A percentile compares a stretch with the other conserved stretches of the same genome.
These are phyloP conservation scores for Oxygymnocypris stewartii DNA, from an alignment of 2,113 vertebrate species.

Conservation along the genomic window DNA sequence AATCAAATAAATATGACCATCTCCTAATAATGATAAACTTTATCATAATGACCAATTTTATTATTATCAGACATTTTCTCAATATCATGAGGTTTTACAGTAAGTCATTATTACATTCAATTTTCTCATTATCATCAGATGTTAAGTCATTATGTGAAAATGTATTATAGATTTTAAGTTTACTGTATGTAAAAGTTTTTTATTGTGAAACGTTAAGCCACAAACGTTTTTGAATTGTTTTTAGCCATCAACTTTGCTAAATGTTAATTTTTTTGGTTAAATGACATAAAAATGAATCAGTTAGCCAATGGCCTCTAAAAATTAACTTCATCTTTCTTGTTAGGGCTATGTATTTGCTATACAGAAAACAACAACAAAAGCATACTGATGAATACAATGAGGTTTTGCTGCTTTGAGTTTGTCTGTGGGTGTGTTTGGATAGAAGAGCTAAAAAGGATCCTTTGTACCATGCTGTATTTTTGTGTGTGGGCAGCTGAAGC, in stretches of 20 bases:
- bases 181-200: background rate
- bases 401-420: background rate
- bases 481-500: background rate
- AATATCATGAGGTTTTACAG: background rate
- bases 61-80: background rate
- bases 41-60: background rate
- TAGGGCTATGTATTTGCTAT: background rate
- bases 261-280: too few relatives aligned
- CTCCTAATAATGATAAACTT: background rate
- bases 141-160: background rate
- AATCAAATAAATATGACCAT: too few relatives aligned
- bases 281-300: too few relatives aligned
- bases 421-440: slow-evolving; percentile 13
- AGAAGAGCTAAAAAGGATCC: slow-evolving; percentile 1
- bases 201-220: background rate
- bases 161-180: background rate
- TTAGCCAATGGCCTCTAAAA: background rate
- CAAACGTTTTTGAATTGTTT: background rate
- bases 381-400: background rate
- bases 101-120: background rate
- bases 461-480: slow-evolving; percentile 26
- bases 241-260: too few relatives aligned
- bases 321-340: background rate
- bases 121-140: background rate
- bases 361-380: background rate